Evolutionary conservation across 2,888 invertebrate genomes (phyloP).

Genomic region (Cordilura impudica): DNA sequence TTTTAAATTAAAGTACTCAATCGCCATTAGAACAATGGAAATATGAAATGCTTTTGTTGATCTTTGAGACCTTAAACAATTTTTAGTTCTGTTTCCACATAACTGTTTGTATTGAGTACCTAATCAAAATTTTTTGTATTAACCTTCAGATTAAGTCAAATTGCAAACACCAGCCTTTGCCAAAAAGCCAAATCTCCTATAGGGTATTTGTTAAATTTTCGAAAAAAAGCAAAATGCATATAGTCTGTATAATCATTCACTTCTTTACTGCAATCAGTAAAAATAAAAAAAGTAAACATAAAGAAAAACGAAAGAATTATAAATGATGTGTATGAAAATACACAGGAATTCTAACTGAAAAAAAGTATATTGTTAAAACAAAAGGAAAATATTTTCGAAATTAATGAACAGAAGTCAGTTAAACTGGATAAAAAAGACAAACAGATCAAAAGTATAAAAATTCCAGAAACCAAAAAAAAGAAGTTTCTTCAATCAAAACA

Average conservation of each 20-base stretch:
- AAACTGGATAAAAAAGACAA: background rate
- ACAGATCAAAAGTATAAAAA: conserved; percentile 6
- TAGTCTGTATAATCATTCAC: conserved; percentile 11
- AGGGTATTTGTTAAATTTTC: background rate
- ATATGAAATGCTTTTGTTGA: too few relatives aligned
- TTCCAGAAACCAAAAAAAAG: background rate
- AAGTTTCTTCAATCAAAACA: conserved; percentile 18
- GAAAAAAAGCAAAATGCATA: background rate
- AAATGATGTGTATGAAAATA: background rate
- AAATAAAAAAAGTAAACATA: too few relatives aligned
- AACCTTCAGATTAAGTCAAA: too few relatives aligned
- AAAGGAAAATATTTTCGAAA: conserved; percentile 18
- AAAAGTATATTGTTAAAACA: too few relatives aligned
- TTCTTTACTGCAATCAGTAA: background rate
- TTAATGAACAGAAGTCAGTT: conserved; percentile 36
- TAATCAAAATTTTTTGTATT: too few relatives aligned
- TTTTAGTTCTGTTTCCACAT: too few relatives aligned
- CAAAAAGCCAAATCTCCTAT: background rate
- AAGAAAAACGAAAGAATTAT: background rate
- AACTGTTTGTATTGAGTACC: too few relatives aligned
- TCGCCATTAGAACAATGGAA: too few relatives aligned
- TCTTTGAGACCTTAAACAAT: too few relatives aligned
- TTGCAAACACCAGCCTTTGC: background rate
- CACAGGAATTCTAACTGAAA: background rate
- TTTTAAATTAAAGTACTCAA: too few relatives aligned